Conservation (phyloP, 2,113 vertebrate genomes). For the Lutjanus erythropterus region DNA sequence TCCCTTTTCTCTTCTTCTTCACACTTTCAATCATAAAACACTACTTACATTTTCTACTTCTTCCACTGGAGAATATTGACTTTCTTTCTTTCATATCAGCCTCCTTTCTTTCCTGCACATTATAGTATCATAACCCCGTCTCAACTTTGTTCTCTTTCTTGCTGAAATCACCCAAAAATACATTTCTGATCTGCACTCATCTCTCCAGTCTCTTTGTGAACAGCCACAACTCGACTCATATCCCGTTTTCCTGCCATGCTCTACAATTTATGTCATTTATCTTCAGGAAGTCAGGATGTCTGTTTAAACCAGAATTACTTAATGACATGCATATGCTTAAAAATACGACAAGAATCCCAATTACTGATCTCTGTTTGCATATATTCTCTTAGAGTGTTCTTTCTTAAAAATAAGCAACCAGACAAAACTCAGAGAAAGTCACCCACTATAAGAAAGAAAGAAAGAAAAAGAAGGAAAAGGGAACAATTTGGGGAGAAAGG, state of each 20-base stretch:
- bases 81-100: background rate
- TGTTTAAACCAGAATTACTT: background rate
- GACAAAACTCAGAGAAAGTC: background rate
- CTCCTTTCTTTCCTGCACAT: background rate
- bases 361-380: background rate
- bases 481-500: background rate
- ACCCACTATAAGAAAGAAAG: background rate
- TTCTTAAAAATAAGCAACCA: too few relatives aligned
- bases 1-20: background rate
- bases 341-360: background rate
- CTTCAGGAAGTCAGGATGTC: background rate
- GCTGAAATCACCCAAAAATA: background rate
- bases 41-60: background rate
- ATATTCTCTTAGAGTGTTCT: background rate
- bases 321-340: background rate
- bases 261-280: background rate
- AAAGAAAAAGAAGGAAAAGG: background rate
- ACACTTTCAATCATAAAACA: background rate
- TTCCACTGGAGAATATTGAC: background rate
- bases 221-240: background rate
- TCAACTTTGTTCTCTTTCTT: background rate
- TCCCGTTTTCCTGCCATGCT: background rate
- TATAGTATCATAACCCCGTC: too few relatives aligned
- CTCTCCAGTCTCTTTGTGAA: background rate
- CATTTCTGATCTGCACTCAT: background rate